A percentile compares a stretch with the other conserved stretches of the same genome.
Conservation (phyloP, 1,140 invertebrate genomes). For the Macrotrachela quadricornifera region DNA sequence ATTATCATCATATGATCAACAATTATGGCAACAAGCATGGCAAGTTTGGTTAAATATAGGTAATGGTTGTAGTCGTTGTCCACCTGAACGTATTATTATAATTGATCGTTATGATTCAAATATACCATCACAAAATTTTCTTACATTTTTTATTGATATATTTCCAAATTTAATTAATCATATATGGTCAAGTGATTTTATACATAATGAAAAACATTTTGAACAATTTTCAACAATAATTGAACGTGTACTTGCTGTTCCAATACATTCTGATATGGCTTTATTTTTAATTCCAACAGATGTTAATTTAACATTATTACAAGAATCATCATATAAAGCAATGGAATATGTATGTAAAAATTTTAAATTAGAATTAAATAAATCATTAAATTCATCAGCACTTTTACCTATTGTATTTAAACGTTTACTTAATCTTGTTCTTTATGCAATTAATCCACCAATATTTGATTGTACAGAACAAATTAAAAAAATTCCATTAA, state of each 20-base stretch:
- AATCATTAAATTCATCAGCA: background rate
- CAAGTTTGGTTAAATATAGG: slow-evolving; percentile 65
- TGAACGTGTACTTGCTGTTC: slow-evolving; percentile 51
- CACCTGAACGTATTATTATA: background rate
- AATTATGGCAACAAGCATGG: slow-evolving; percentile 55
- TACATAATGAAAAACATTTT: slow-evolving; percentile 51
- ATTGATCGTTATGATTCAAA: slow-evolving; percentile 40
- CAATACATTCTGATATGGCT: slow-evolving; percentile 49
- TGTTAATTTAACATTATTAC: slow-evolving; percentile 51
- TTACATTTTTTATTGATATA: slow-evolving; percentile 74
- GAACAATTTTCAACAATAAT: slow-evolving; percentile 54
- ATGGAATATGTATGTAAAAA: slow-evolving; percentile 54
- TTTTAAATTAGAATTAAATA: slow-evolving; percentile 2
- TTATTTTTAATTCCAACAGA: slow-evolving; percentile 53
- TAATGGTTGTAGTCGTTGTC: slow-evolving; percentile 15
- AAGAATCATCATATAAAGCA: slow-evolving; percentile 55
- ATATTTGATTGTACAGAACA: background rate
- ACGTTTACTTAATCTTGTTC: background rate
- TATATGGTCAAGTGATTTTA: slow-evolving; percentile 39
- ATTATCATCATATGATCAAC: background rate
- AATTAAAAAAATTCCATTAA: background rate
- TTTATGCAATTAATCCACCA: slow-evolving; percentile 5
- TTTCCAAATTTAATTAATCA: slow-evolving; percentile 76
- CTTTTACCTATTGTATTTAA: slow-evolving; percentile 4
- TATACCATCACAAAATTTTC: slow-evolving; percentile 67